Conservation (phyloP, 2,113 vertebrate species). For the Crotalus tigris region DNA sequence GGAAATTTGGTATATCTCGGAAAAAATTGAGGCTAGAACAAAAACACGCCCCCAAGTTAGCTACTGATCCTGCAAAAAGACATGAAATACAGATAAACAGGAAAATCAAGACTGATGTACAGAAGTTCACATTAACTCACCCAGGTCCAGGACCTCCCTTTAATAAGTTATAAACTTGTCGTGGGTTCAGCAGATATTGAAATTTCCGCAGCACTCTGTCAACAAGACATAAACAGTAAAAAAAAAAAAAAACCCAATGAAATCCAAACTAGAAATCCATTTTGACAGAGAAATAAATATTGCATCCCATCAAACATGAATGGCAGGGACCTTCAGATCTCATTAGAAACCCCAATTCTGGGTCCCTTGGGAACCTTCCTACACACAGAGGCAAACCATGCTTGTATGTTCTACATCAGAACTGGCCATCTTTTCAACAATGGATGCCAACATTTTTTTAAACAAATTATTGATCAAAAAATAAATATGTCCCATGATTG, state of each 20-base stretch:
- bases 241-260: too few species aligned
- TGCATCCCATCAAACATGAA: background rate
- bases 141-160: constrained; percentile 79
- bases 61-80: background rate
- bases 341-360: background rate
- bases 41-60: background rate
- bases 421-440: background rate
- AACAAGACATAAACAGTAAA: background rate
- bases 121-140: constrained; percentile 67
- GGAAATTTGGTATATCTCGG: constrained; percentile 81
- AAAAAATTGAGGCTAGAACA: constrained; percentile 83
- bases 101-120: background rate
- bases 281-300: background rate
- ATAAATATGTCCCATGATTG: background rate
- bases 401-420: background rate
- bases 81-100: background rate
- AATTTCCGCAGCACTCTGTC: constrained; percentile 88
- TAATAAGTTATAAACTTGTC: constrained; percentile 86
- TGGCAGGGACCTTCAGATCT: background rate
- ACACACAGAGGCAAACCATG: background rate
- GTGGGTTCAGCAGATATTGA: constrained; percentile 88
- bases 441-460: background rate
- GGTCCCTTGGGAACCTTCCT: background rate
- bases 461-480: background rate
- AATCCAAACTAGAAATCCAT: background rate